Evolutionary conservation across 2,797 vertebrate species (phyloP).

Genomic region (Falco novaeseelandiae): DNA sequence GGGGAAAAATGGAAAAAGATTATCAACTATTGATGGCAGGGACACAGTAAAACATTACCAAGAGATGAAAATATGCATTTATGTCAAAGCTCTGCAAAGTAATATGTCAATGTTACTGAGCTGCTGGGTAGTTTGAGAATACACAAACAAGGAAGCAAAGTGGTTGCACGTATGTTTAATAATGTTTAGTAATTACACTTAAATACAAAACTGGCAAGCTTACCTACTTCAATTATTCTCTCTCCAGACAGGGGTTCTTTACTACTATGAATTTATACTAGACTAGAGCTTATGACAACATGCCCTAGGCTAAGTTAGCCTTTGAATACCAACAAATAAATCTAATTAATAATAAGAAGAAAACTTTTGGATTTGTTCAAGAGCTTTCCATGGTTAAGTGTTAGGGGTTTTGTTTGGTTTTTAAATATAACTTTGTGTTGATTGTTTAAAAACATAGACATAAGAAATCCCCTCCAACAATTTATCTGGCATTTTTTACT

Average conservation of each 20-base stretch:
- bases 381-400: neutral
- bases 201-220: neutral
- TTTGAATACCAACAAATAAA: neutral
- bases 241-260: neutral
- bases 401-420: neutral
- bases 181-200: neutral
- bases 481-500: conserved; percentile 1
- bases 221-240: neutral
- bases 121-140: neutral
- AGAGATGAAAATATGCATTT: neutral
- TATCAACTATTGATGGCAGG: neutral
- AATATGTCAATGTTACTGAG: neutral
- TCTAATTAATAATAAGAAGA: neutral
- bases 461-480: neutral
- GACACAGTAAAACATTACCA: neutral
- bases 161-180: neutral
- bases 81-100: neutral
- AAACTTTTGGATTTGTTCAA: neutral
- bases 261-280: neutral
- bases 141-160: neutral
- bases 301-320: neutral
- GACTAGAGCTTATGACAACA: neutral
- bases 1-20: neutral
- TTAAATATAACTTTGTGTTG: neutral
- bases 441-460: neutral